phyloP scores from a whole-genome alignment of 2,113 vertebrate species.

The Lepisosteus oculatus region DNA sequence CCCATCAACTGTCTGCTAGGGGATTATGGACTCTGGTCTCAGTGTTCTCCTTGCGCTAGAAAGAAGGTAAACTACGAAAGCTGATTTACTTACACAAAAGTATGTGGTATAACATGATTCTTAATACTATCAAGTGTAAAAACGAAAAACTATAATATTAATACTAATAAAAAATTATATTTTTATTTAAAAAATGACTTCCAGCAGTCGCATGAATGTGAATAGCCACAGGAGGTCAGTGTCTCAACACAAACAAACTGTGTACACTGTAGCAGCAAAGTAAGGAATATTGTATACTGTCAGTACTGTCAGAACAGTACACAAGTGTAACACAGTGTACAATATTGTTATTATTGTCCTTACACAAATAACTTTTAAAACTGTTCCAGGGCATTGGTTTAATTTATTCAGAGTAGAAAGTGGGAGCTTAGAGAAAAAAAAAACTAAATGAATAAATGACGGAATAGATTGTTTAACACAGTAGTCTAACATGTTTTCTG shows the following conservation, averaged over 20 bases:
- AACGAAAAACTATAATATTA: background rate
- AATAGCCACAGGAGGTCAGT: background rate
- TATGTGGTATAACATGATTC: too few relatives aligned
- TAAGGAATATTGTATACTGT: too few relatives aligned
- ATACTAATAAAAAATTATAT: background rate
- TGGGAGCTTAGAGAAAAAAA: too few relatives aligned
- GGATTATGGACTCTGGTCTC: slow-evolving; percentile 80
- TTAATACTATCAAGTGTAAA: background rate
- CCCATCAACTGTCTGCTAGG: slow-evolving; percentile 79
- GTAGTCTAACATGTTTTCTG: slow-evolving; percentile 19
- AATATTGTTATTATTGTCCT: background rate
- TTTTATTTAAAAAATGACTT: background rate
- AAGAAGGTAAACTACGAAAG: slow-evolving; percentile 69
- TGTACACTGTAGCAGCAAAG: too few relatives aligned
- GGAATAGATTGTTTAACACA: background rate
- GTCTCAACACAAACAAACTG: background rate
- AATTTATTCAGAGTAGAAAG: too few relatives aligned
- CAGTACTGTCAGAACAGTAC: too few relatives aligned
- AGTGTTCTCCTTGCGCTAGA: slow-evolving; percentile 80
- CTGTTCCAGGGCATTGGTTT: background rate
- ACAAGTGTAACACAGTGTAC: too few relatives aligned
- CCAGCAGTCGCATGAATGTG: background rate
- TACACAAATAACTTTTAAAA: background rate
- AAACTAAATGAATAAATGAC: background rate
- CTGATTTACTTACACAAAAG: background rate